These are phyloP conservation scores for Mya arenaria DNA, from an alignment of 1,140 invertebrate species.

Conservation along the genomic window DNA sequence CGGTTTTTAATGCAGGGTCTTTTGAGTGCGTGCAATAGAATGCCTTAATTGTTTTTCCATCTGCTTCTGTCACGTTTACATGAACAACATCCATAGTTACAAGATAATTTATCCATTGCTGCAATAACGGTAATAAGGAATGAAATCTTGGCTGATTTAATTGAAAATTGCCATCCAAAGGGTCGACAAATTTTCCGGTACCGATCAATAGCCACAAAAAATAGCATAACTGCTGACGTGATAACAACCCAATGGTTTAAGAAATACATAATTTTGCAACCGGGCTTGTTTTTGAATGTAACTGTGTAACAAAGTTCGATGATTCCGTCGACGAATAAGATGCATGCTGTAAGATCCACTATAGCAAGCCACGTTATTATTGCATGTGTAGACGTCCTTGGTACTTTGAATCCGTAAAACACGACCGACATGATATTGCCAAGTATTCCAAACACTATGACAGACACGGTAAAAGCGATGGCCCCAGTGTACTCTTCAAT, in stretches of 20 bases:
- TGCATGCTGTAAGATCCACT: background rate
- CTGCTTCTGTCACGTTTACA: background rate
- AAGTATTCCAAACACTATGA: background rate
- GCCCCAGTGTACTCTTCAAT: no score
- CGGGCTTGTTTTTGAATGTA: background rate
- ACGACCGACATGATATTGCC: background rate
- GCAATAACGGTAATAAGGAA: background rate
- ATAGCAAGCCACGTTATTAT: background rate
- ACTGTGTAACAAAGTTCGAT: background rate
- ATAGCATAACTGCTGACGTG: background rate
- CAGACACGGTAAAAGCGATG: background rate
- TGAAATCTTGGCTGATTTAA: background rate
- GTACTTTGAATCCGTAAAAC: background rate
- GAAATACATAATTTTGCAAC: constrained; percentile 6
- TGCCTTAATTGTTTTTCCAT: background rate
- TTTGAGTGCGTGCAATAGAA: background rate
- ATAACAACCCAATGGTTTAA: background rate
- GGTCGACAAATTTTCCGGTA: constrained; percentile 21
- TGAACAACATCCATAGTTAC: background rate
- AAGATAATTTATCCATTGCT: background rate
- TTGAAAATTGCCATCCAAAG: constrained; percentile 14
- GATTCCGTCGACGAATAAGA: background rate
- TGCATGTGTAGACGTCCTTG: background rate
- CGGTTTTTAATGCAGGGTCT: no score
- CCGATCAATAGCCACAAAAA: constrained; percentile 17